phyloP scores from a whole-genome alignment of 2,888 invertebrate species.

The Pecten maximus region DNA sequence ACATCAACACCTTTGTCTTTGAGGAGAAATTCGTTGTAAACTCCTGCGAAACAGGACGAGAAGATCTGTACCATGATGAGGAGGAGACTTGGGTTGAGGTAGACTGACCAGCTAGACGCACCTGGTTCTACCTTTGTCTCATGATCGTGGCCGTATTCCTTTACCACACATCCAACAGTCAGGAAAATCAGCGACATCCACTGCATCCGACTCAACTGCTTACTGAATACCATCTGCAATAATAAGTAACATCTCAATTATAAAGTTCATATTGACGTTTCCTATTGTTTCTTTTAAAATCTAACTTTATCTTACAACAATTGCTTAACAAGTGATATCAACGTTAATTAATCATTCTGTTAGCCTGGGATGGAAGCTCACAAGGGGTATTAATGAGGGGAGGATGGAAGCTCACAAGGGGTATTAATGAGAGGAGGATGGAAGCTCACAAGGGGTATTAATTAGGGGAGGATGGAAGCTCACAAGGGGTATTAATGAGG shows the following conservation, averaged over 20 bases:
- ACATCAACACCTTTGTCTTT: slow-evolving; percentile 93
- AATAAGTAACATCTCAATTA: slow-evolving; percentile 3
- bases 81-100: slow-evolving; percentile 66
- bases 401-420: no score
- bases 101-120: slow-evolving; percentile 44
- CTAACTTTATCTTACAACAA: no score
- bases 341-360: no score
- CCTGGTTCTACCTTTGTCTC: slow-evolving; percentile 39
- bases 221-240: slow-evolving; percentile 91
- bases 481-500: no score
- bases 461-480: no score
- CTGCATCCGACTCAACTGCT: slow-evolving; percentile 90
- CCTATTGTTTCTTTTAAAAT: no score
- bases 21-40: slow-evolving; percentile 96
- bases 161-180: slow-evolving; percentile 95
- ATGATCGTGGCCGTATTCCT: slow-evolving; percentile 86
- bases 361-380: no score
- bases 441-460: no score
- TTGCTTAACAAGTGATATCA: no score
- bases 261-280: neutral
- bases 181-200: slow-evolving; percentile 94
- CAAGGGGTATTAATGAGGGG: no score
- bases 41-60: slow-evolving; percentile 96
- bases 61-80: slow-evolving; percentile 87
- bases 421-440: no score